A percentile compares a stretch with the other conserved stretches of the same genome.
Conservation (phyloP, 1,140 invertebrate genomes). For the Saccostrea cuccullata region DNA sequence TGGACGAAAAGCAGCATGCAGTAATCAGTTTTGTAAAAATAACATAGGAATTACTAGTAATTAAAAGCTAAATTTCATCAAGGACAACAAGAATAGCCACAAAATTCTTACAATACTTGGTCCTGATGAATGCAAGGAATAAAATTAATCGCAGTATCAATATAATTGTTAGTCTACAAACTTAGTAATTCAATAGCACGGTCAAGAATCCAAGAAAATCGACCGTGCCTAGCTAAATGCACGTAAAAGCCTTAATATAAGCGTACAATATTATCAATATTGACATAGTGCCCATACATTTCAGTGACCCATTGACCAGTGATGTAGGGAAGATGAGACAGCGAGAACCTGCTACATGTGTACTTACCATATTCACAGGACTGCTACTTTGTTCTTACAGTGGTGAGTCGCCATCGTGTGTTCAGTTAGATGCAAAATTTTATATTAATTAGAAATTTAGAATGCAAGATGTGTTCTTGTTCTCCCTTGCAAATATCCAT, state of each 20-base stretch:
- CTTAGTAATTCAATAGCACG: not conserved
- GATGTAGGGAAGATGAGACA: slow-evolving; percentile 20
- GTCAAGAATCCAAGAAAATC: not conserved
- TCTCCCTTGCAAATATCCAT: no score
- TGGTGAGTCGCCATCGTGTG: not conserved
- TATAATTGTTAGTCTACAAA: not conserved
- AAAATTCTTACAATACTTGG: no score
- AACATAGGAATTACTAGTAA: no score
- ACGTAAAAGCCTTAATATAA: not conserved
- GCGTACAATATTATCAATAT: not conserved
- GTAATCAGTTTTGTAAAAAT: no score
- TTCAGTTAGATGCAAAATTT: no score
- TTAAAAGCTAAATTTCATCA: no score
- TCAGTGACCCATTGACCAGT: slow-evolving; percentile 34
- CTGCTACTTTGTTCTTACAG: not conserved
- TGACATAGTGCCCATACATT: not conserved
- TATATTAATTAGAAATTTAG: no score
- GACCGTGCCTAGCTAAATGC: not conserved
- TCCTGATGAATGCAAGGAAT: not conserved
- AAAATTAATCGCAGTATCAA: not conserved
- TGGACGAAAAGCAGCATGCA: no score
- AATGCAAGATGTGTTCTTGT: no score
- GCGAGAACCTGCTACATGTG: not conserved
- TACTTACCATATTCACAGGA: not conserved
- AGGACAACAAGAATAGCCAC: no score